A percentile compares a stretch with the other conserved stretches of the same genome.
phyloP scores from a whole-genome alignment of 2,888 invertebrate genomes.

The Galerucella pusilla region DNA sequence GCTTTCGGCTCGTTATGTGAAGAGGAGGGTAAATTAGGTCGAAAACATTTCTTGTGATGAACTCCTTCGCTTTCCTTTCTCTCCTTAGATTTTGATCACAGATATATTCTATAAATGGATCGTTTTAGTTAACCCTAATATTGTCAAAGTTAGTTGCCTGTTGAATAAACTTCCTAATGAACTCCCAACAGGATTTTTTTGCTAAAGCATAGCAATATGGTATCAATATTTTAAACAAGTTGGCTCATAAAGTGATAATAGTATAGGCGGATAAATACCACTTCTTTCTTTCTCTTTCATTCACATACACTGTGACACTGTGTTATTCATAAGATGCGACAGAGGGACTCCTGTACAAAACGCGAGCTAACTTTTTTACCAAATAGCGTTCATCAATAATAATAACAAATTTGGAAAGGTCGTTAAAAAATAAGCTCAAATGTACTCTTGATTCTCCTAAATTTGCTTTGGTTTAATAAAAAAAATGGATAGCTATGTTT shows the following conservation, averaged over 20 bases:
- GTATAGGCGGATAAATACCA: too few species aligned
- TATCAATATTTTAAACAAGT: not conserved
- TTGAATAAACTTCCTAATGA: conserved; percentile 5
- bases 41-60: conserved; percentile 18
- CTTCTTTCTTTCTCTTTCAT: too few species aligned
- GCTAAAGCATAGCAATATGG: not conserved
- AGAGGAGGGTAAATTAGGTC: conserved; percentile 25
- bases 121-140: conserved; percentile 16
- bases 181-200: not conserved
- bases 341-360: too few species aligned
- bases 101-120: conserved; percentile 15
- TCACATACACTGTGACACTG: too few species aligned
- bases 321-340: too few species aligned
- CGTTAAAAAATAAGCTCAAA: too few species aligned
- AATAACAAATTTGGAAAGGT: too few species aligned
- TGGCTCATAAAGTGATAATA: not conserved
- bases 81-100: conserved; percentile 7
- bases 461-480: too few species aligned
- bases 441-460: too few species aligned
- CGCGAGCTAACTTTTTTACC: too few species aligned
- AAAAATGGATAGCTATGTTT: too few species aligned
- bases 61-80: conserved; percentile 3
- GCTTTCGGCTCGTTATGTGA: conserved; percentile 22
- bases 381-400: too few species aligned
- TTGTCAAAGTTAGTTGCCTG: conserved; percentile 13